Percentiles rank a stretch among this genome's conserved stretches.
Evolutionary conservation across 2,888 invertebrate species (phyloP).

Genomic region (Neoascia interrupta): DNA sequence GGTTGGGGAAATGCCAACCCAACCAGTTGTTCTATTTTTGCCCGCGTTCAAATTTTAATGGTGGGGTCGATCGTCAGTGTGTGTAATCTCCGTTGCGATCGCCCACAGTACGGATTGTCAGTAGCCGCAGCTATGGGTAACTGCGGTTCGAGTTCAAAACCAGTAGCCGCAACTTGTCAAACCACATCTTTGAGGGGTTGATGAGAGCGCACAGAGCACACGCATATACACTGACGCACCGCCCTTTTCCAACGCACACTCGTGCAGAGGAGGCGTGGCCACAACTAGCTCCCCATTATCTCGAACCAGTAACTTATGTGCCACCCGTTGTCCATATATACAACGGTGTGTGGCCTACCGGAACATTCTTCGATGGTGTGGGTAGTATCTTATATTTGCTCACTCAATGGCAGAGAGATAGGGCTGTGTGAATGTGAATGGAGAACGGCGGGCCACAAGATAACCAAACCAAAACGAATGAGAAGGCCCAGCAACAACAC

Average conservation of each 20-base stretch:
- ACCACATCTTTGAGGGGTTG: slow-evolving; percentile 59
- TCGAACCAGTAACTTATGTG: slow-evolving; percentile 18
- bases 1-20: slow-evolving; percentile 21
- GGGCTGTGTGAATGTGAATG: slow-evolving; percentile 2
- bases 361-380: slow-evolving; percentile 41
- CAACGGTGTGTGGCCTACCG: slow-evolving; percentile 58
- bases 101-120: slow-evolving; percentile 21
- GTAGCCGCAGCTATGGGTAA: slow-evolving; percentile 30
- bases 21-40: too few relatives aligned
- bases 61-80: neutral
- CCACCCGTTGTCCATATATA: slow-evolving; percentile 27
- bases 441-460: slow-evolving; percentile 29
- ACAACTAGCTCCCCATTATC: slow-evolving; percentile 55
- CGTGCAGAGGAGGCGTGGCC: slow-evolving; percentile 44
- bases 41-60: neutral
- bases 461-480: slow-evolving; percentile 48
- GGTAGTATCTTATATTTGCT: slow-evolving; percentile 61
- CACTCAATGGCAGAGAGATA: slow-evolving; percentile 48
- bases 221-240: slow-evolving; percentile 11
- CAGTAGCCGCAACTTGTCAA: slow-evolving; percentile 61
- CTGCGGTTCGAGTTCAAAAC: slow-evolving; percentile 35
- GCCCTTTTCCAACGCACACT: slow-evolving; percentile 49
- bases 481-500: slow-evolving; percentile 27
- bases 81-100: slow-evolving; percentile 5
- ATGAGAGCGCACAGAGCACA: slow-evolving; percentile 30